Conservation (phyloP, 2,113 vertebrate species). For the Limnothrissa miodon region DNA sequence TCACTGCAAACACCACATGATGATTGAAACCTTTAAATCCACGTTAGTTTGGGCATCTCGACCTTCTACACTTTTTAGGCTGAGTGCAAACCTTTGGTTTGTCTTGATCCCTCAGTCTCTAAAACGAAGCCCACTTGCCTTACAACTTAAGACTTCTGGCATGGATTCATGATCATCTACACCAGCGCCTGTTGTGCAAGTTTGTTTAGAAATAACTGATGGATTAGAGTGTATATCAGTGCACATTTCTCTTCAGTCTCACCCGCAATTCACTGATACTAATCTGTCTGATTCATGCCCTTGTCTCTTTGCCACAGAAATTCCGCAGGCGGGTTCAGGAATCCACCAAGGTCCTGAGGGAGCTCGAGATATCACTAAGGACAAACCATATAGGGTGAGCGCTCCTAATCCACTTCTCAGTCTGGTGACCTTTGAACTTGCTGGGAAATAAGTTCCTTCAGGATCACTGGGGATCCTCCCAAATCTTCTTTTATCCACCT, state of each 20-base stretch:
- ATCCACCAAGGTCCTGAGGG: conserved; percentile 91
- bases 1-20: no score
- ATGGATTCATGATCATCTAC: no score
- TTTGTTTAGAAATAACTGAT: background rate
- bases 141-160: no score
- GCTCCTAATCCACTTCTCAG: background rate
- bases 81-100: no score
- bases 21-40: no score
- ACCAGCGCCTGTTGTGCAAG: no score
- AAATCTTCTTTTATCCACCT: background rate
- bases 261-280: conserved; percentile 23
- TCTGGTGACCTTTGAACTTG: background rate
- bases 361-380: conserved; percentile 94
- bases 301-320: conserved; percentile 75
- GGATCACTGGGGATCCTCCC: background rate
- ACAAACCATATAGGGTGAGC: conserved; percentile 93
- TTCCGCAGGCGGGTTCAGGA: conserved; percentile 92
- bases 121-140: no score
- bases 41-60: no score
- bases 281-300: conserved; percentile 25
- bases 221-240: background rate
- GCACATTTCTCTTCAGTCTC: background rate
- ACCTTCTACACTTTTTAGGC: no score
- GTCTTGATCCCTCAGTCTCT: no score
- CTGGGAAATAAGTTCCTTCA: background rate